Base-by-base conservation (phyloP, 2,797 vertebrate species). In the Triplophysa yarkandensis region DNA sequence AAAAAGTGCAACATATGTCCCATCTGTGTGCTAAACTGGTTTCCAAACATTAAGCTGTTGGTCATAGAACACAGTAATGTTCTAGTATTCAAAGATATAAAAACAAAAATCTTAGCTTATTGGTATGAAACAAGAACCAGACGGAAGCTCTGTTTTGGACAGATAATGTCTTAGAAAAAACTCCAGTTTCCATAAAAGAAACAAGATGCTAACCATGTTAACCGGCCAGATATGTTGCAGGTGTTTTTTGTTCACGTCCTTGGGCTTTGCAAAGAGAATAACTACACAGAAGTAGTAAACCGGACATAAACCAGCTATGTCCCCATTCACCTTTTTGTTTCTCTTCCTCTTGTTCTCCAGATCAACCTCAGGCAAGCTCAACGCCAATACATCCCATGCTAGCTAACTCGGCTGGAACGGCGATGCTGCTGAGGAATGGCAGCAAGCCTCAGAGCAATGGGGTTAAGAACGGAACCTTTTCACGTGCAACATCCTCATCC, bases 321-420 rank as follows among this genome's bases (percentile, higher is more conserved):
- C 65, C 25, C 58, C 55, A 11, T 48, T 71, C 43, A 63, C 67
- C 68, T 32, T 54, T 43, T 73, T 67, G 27, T 67, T 60, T 67
- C 54, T 81, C 54, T 50, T 6, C 27, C 17, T 25, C 17, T 54
- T 39, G 21, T 64, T 16, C 78, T 52, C 14, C 87, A 98, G 96
- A 92, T 89, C 96, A 97, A 86, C 96, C 96, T 68, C 91, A 92
- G 84, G 90, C 93, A 77, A 86, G 87, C 62, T 84, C 88, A 19
- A 83, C 90, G 0, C 86, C 89, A 36, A 52, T 83, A 73, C 83
- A 85, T 55, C 84, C 83, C 69, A 80, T 81, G 8, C 87, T 83
- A 2, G 87, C 89, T 7, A 88, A 88, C 78, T 87, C 90, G 72
- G 83, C 89, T 2, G 89, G 92, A 80, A 88, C 90, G 36, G 82